Evolutionary conservation across 2,797 vertebrate genomes (phyloP).

Genomic region (Malacoctenus gilli): DNA sequence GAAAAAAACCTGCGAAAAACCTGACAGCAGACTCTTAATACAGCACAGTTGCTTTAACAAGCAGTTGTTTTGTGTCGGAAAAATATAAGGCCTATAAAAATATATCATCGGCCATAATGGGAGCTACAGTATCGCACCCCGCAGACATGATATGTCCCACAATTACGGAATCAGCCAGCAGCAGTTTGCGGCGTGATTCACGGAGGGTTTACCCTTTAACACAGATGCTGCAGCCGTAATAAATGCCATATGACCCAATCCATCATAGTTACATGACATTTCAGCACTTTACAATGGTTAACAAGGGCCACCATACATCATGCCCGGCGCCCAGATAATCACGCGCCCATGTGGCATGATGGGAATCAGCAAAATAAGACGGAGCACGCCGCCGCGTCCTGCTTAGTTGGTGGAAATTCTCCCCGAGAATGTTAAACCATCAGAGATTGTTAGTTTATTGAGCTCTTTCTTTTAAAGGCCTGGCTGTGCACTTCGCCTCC

Average conservation of each 20-base stretch:
- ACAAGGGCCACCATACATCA: slow-evolving; percentile 60
- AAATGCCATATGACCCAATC: slow-evolving; percentile 63
- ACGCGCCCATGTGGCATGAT: slow-evolving; percentile 34
- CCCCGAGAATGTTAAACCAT: slow-evolving; percentile 31
- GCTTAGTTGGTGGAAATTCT: slow-evolving; percentile 35
- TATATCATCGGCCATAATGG: slow-evolving; percentile 13
- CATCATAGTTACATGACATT: slow-evolving; percentile 69
- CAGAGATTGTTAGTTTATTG: slow-evolving; percentile 54
- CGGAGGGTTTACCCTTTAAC: slow-evolving; percentile 65
- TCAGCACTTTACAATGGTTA: slow-evolving; percentile 58
- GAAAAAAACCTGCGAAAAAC: no score
- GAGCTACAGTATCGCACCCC: slow-evolving; percentile 24
- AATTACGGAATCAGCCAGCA: slow-evolving; percentile 45
- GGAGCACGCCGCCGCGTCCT: slow-evolving; percentile 9
- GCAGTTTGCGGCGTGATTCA: slow-evolving; percentile 55
- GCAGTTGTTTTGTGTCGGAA: slow-evolving; percentile 25
- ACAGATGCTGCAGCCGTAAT: slow-evolving; percentile 65
- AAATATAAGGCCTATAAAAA: slow-evolving; percentile 17
- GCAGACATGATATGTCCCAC: slow-evolving; percentile 27
- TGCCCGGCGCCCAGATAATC: slow-evolving; percentile 47
- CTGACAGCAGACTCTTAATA: background rate
- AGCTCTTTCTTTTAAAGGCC: slow-evolving; percentile 30
- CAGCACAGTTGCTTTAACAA: slow-evolving; percentile 15
- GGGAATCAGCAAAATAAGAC: slow-evolving; percentile 25
- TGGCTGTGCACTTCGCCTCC: slow-evolving; percentile 22